Percentiles rank a stretch among this genome's conserved stretches.
Evolutionary conservation across 2,888 invertebrate genomes (phyloP).

Genomic region (Timema podura): DNA sequence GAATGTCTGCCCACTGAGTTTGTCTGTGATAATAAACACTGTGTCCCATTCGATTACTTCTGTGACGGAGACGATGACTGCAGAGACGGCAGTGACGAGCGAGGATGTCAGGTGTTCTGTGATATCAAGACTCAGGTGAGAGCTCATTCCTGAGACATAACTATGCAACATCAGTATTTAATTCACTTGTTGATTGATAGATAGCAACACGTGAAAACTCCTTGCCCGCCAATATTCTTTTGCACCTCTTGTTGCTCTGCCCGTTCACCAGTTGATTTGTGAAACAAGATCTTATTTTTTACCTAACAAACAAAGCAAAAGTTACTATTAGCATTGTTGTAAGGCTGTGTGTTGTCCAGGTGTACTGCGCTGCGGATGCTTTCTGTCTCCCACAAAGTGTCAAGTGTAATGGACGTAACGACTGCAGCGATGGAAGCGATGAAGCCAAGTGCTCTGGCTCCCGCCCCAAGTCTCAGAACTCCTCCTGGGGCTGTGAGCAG

Average conservation of each 20-base stretch:
- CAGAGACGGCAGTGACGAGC: slow-evolving; percentile 67
- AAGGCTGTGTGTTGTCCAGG: no score
- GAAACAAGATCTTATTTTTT: no score
- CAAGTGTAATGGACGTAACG: slow-evolving; percentile 43
- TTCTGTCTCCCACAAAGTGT: slow-evolving; percentile 45
- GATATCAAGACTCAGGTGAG: slow-evolving; percentile 41
- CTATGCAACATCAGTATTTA: no score
- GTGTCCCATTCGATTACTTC: slow-evolving; percentile 62
- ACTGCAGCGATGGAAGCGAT: slow-evolving; percentile 47
- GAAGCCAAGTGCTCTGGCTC: slow-evolving; percentile 40
- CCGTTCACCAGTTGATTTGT: no score
- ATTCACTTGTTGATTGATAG: no score
- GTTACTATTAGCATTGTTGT: neutral
- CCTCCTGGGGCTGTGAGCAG: slow-evolving; percentile 22
- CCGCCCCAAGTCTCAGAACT: neutral
- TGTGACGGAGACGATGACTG: slow-evolving; percentile 76
- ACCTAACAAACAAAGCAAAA: neutral
- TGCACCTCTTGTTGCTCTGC: no score
- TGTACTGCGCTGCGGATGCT: slow-evolving; percentile 52
- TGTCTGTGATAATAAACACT: slow-evolving; percentile 67
- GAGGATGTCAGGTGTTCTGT: slow-evolving; percentile 52
- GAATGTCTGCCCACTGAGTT: slow-evolving; percentile 61
- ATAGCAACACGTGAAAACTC: no score
- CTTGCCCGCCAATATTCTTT: no score
- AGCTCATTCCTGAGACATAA: no score